A percentile compares a stretch with the other conserved stretches of the same genome.
phyloP scores from a whole-genome alignment of 2,113 vertebrate genomes.

The Bostrychus sinensis region DNA sequence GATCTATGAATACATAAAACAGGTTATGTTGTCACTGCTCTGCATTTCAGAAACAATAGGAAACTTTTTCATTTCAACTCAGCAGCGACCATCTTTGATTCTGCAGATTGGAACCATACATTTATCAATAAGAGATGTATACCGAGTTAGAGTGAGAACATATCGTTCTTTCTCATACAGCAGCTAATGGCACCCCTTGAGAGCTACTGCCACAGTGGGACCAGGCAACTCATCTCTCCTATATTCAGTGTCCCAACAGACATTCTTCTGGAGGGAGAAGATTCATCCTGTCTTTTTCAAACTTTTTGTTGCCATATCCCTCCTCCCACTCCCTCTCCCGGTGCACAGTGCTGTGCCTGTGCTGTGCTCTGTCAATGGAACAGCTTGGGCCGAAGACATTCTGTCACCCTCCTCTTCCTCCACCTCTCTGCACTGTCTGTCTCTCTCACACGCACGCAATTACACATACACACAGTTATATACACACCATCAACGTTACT shows the following conservation, averaged over 20 bases:
- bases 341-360: slow-evolving; percentile 38
- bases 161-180: slow-evolving; percentile 2
- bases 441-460: slow-evolving; percentile 5
- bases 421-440: slow-evolving; percentile 25
- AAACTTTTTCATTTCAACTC: neutral
- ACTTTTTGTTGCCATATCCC: slow-evolving; percentile 17
- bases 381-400: slow-evolving; percentile 46
- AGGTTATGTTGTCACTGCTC: neutral
- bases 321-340: slow-evolving; percentile 3
- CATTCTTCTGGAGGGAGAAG: neutral
- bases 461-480: neutral
- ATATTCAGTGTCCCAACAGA: slow-evolving; percentile 33
- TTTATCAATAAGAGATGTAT: slow-evolving; percentile 15
- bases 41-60: neutral
- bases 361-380: slow-evolving; percentile 45
- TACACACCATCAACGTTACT: slow-evolving; percentile 19
- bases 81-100: neutral
- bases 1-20: too few relatives aligned
- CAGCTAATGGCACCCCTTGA: slow-evolving; percentile 41
- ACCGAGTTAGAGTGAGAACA: slow-evolving; percentile 16
- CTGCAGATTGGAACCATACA: neutral
- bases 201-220: slow-evolving; percentile 22
- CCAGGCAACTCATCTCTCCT: slow-evolving; percentile 16
- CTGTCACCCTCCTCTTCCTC: slow-evolving; percentile 31
- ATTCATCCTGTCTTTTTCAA: slow-evolving; percentile 6